A percentile compares a stretch with the other conserved stretches of the same genome.
Evolutionary conservation across 2,113 vertebrate species (phyloP).

Genomic region (Trematocara macrostoma): DNA sequence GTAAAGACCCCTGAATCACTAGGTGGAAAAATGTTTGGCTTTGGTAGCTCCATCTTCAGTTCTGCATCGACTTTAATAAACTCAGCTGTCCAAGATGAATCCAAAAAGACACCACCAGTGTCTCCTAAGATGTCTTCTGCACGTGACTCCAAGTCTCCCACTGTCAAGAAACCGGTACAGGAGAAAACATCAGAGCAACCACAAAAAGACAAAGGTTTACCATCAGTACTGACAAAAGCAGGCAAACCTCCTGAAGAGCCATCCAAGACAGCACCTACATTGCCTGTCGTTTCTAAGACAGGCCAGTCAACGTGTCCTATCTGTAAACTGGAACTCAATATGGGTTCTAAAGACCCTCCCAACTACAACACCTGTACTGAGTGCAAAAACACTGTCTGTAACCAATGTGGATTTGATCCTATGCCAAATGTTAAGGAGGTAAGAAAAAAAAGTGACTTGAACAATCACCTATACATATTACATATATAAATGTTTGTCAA

Average conservation of each 20-base stretch:
- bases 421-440: constrained; percentile 87
- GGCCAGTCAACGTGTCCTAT: constrained; percentile 74
- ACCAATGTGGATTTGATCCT: constrained; percentile 95
- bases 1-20: constrained; percentile 70
- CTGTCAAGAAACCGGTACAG: constrained; percentile 37
- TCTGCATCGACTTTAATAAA: constrained; percentile 73
- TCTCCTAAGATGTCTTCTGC: constrained; percentile 52
- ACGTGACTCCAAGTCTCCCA: constrained; percentile 28
- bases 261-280: constrained; percentile 18
- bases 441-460: background rate
- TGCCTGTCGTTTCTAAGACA: constrained; percentile 14
- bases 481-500: background rate
- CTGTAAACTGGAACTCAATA: constrained; percentile 86
- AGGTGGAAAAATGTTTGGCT: constrained; percentile 74
- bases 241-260: constrained; percentile 37
- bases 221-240: constrained; percentile 29
- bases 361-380: constrained; percentile 90
- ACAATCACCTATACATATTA: background rate
- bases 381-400: constrained; percentile 88
- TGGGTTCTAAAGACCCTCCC: constrained; percentile 79
- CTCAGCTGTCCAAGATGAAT: constrained; percentile 65
- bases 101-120: constrained; percentile 49
- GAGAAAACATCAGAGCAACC: constrained; percentile 53
- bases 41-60: constrained; percentile 68
- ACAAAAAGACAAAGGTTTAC: constrained; percentile 56